Conservation (phyloP, 2,888 invertebrate species). For the Drepana falcataria region DNA sequence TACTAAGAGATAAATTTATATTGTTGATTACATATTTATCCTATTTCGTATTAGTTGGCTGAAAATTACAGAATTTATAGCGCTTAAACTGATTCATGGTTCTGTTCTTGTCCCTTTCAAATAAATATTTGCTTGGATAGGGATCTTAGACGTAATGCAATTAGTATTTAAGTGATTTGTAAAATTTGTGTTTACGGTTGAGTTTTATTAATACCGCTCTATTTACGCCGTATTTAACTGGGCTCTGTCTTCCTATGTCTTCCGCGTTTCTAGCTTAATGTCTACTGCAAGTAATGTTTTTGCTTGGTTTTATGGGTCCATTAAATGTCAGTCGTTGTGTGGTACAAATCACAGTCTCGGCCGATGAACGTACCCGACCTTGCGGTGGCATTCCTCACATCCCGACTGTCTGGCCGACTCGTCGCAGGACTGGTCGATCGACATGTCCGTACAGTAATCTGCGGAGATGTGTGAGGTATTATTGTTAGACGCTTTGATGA, state of each 20-base stretch:
- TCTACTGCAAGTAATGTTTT: not conserved
- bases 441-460: not conserved
- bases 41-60: no score
- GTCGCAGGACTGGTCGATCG: not conserved
- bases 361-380: slow-evolving; percentile 69
- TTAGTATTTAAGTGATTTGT: slow-evolving; percentile 3
- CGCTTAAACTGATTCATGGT: no score
- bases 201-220: not conserved
- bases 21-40: no score
- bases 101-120: no score
- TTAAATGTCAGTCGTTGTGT: slow-evolving; percentile 11
- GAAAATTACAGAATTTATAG: no score
- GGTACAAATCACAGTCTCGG: slow-evolving; percentile 45
- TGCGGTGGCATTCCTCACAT: slow-evolving; percentile 53
- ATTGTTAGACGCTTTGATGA: not conserved
- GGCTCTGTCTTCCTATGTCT: not conserved
- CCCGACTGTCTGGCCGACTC: slow-evolving; percentile 4
- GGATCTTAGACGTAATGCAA: not conserved
- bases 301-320: not conserved
- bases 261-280: not conserved
- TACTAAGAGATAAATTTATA: no score
- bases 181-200: not conserved
- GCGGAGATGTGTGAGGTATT: not conserved
- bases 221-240: not conserved
- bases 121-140: no score